phyloP scores from a whole-genome alignment of 2,797 vertebrate genomes.

The Hydrophis major region DNA sequence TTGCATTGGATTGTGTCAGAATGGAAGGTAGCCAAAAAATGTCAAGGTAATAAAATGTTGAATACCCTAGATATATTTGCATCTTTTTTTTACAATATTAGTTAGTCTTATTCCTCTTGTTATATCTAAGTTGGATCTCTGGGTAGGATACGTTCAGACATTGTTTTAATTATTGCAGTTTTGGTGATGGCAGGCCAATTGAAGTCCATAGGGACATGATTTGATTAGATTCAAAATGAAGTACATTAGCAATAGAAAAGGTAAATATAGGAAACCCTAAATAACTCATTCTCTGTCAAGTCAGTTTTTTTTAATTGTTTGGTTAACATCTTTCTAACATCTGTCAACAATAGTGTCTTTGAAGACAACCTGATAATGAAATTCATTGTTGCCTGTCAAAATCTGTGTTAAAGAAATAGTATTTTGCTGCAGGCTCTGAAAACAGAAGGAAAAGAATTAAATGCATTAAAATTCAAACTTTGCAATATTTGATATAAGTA shows the following conservation, averaged over 20 bases:
- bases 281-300: slow-evolving; percentile 26
- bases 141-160: fast-evolving
- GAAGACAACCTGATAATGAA: slow-evolving; percentile 43
- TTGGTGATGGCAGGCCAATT: background rate
- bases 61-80: background rate
- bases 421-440: slow-evolving; percentile 23
- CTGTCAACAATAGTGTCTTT: slow-evolving; percentile 22
- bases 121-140: background rate
- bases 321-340: slow-evolving; percentile 29
- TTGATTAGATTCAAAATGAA: slow-evolving; percentile 16
- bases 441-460: slow-evolving; percentile 19
- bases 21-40: background rate
- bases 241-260: slow-evolving; percentile 15
- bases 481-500: background rate
- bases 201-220: background rate
- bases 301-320: slow-evolving; percentile 16
- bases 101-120: background rate
- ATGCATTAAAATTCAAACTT: slow-evolving; percentile 20
- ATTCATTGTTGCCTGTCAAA: slow-evolving; percentile 42
- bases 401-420: slow-evolving; percentile 38
- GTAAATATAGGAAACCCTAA: slow-evolving; percentile 31
- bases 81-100: background rate
- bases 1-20: background rate
- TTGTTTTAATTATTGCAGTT: background rate
- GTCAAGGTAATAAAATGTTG: background rate